Conservation (phyloP, 2,113 vertebrate species). For the Lepus americanus region DNA sequence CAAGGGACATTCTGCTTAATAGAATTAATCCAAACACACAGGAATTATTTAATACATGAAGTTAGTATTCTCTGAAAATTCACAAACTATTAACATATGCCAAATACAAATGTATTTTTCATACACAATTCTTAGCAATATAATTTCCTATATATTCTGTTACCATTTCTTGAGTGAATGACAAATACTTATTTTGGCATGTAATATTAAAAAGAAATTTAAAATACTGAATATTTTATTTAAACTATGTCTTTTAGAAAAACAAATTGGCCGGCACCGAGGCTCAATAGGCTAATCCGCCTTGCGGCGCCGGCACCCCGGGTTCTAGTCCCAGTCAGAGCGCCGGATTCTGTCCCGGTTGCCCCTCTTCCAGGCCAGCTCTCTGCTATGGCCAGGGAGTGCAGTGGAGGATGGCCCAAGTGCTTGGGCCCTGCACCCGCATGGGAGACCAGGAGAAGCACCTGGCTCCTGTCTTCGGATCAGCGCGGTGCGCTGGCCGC, state of each 20-base stretch:
- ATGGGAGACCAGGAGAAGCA: too few relatives aligned
- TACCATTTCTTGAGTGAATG: not conserved
- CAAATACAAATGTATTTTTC: not conserved
- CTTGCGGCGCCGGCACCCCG: too few relatives aligned
- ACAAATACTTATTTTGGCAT: not conserved
- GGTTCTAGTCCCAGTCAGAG: too few relatives aligned
- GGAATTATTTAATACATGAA: not conserved
- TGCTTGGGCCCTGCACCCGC: too few relatives aligned
- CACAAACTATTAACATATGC: not conserved
- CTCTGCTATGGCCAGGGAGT: too few relatives aligned
- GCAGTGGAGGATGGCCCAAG: too few relatives aligned
- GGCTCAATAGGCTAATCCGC: too few relatives aligned
- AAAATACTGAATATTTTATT: slow-evolving; percentile 3
- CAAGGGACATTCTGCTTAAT: not conserved
- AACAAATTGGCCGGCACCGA: not conserved
- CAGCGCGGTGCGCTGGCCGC: too few relatives aligned
- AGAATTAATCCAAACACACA: not conserved
- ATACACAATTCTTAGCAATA: not conserved
- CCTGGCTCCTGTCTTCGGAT: too few relatives aligned
- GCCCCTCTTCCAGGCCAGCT: too few relatives aligned
- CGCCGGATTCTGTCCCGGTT: too few relatives aligned
- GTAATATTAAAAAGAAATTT: not conserved
- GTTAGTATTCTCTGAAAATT: not conserved
- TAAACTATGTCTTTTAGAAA: not conserved
- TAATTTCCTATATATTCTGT: not conserved